Evolutionary conservation across 2,113 vertebrate species (phyloP).

Genomic region (Taurulus bubalis): DNA sequence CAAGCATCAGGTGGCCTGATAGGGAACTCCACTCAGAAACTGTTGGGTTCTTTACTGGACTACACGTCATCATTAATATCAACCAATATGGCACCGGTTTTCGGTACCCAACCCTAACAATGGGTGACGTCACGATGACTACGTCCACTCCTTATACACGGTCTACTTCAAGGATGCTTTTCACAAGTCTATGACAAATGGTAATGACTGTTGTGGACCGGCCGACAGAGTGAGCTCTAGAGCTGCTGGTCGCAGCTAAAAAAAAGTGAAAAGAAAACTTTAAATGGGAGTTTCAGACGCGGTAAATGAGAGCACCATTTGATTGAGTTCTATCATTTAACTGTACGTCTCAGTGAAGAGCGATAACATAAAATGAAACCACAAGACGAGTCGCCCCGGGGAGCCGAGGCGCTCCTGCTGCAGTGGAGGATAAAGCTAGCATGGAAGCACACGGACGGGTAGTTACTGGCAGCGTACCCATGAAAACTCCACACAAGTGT

Average conservation of each 20-base stretch:
- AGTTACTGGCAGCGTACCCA: constrained; percentile 2
- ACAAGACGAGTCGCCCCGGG: not conserved
- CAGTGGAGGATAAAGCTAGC: not conserved
- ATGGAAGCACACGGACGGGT: not conserved
- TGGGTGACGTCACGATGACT: too few species aligned
- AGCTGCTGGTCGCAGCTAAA: not conserved
- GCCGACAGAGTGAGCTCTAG: not conserved
- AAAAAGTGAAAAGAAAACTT: not conserved
- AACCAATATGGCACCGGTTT: too few species aligned
- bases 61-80: too few species aligned
- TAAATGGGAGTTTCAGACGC: not conserved
- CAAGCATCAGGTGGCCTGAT: too few species aligned
- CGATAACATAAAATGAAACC: constrained; percentile 15
- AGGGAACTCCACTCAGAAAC: too few species aligned
- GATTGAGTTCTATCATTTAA: not conserved
- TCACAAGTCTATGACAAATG: not conserved
- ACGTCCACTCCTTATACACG: too few species aligned
- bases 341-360: constrained; percentile 12
- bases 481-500: constrained; percentile 34
- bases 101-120: too few species aligned
- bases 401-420: constrained; percentile 12
- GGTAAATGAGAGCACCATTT: not conserved
- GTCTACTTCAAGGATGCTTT: too few species aligned
- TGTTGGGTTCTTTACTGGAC: too few species aligned
- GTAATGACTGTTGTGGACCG: too few species aligned